Base-by-base conservation (phyloP, 1,140 invertebrate species). In the Monochamus saltuarius region DNA sequence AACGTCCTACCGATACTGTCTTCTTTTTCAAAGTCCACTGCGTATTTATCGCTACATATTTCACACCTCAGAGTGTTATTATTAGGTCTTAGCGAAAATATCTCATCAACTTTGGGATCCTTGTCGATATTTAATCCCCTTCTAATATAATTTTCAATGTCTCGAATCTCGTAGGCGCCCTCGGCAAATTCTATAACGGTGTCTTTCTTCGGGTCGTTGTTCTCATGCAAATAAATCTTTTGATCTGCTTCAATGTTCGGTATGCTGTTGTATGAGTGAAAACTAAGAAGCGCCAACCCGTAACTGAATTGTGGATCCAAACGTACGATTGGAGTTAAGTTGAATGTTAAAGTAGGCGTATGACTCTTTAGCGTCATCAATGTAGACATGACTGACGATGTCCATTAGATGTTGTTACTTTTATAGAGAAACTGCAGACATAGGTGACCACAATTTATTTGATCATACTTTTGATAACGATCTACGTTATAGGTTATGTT, bases 51-150 rank as follows among this genome's bases (percentile, higher is more conserved):
- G 8, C 56, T 36, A 51, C n/a, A n/a, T 38, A 51, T 47, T 51
- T 61, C 59, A 39, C 52, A 54, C 54, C 62, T 61, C 16, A 68
- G 43, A n/a, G 64, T 66, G 53, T 68, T 68, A 56, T 64, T 66
- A 39, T 68, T 66, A 34, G 67, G 62, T 62, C 42, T 65, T 36
- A 62, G 13, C 0, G 36, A 59, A 29, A 56, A 34, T 7, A 46
- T n/a, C 22, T 8, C 8, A 4, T 56, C 29, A 29, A 6, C 22
- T 2, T 29, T 29, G 22, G 22, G 22, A 6, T 56, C 19, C 34
- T 34, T 46, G n/a, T 46, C 46, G n/a, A 10, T 40, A 6, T 0
- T n/a, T 47, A 14, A 29, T n/a, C 22, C 35, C 39, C 17, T 39
- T 14, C n/a, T 11, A 38, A 54, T 40, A 34, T 16, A 50, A 55